Evolutionary conservation across 2,888 invertebrate species (phyloP).

Genomic region (Nomada fucata): DNA sequence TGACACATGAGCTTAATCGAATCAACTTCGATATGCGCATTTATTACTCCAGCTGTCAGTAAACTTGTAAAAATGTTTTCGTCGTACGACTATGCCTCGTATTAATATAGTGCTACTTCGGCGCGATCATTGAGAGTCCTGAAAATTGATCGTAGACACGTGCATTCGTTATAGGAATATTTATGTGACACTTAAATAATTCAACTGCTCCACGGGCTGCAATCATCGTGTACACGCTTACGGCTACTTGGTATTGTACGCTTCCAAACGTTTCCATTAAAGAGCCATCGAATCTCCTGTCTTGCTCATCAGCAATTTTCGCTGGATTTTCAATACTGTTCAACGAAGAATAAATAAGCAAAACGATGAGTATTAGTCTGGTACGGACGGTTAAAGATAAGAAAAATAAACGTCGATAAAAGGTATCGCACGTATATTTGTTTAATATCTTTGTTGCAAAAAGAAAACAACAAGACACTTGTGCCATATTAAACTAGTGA

Average conservation of each 20-base stretch:
- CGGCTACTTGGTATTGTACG: not conserved
- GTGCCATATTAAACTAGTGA: not conserved
- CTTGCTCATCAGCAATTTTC: not conserved
- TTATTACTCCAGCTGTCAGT: no score
- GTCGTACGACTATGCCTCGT: not conserved
- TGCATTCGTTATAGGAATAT: constrained; percentile 21
- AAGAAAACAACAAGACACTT: not conserved
- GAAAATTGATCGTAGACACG: constrained; percentile 21
- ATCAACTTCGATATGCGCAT: no score
- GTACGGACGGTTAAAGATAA: not conserved
- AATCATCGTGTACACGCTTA: constrained; percentile 6
- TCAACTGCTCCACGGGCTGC: constrained; percentile 1
- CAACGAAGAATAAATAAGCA: not conserved
- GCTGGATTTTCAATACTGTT: not conserved
- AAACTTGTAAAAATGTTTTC: not conserved
- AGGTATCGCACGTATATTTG: not conserved
- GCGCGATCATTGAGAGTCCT: not conserved
- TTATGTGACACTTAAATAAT: constrained; percentile 27
- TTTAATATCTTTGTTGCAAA: constrained; percentile 5
- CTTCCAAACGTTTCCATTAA: constrained; percentile 11
- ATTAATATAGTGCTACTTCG: not conserved
- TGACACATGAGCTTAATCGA: no score
- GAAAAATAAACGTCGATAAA: constrained; percentile 12
- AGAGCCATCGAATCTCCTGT: not conserved
- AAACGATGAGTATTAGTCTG: not conserved